Conservation (phyloP, 2,797 vertebrate species). For the Bothrops alternatus region DNA sequence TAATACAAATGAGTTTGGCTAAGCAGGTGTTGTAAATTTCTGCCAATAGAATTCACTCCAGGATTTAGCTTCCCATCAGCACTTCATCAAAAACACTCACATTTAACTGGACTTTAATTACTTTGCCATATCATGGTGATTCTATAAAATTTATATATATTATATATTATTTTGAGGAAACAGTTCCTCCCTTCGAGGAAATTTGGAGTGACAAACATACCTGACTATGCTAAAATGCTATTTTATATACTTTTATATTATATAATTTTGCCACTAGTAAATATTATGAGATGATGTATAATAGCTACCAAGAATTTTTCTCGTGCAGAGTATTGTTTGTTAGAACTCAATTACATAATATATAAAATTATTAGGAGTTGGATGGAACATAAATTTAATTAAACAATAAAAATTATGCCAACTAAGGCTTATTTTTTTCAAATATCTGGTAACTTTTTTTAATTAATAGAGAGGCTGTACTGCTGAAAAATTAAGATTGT, state of each 20-base stretch:
- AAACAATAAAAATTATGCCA: not conserved
- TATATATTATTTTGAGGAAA: not conserved
- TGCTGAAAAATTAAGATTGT: not conserved
- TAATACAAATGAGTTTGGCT: constrained; percentile 46
- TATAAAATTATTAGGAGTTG: not conserved
- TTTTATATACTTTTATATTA: not conserved
- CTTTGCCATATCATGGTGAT: not conserved
- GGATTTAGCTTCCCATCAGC: constrained; percentile 42
- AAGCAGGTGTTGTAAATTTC: constrained; percentile 30
- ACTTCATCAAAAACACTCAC: constrained; percentile 18
- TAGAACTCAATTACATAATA: not conserved
- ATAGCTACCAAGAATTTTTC: not conserved
- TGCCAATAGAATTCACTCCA: constrained; percentile 43
- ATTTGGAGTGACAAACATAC: not conserved
- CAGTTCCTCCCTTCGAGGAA: not conserved
- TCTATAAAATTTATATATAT: not conserved
- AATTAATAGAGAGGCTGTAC: not conserved
- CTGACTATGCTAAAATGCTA: not conserved
- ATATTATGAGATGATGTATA: not conserved
- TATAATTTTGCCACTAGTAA: not conserved
- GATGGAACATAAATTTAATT: not conserved
- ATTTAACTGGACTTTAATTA: constrained; percentile 39
- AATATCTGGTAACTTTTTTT: not conserved
- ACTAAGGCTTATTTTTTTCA: not conserved
- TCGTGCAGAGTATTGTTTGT: not conserved